These are phyloP conservation scores for Podocnemis expansa DNA, from an alignment of 2,113 vertebrate genomes.

Conservation along the genomic window DNA sequence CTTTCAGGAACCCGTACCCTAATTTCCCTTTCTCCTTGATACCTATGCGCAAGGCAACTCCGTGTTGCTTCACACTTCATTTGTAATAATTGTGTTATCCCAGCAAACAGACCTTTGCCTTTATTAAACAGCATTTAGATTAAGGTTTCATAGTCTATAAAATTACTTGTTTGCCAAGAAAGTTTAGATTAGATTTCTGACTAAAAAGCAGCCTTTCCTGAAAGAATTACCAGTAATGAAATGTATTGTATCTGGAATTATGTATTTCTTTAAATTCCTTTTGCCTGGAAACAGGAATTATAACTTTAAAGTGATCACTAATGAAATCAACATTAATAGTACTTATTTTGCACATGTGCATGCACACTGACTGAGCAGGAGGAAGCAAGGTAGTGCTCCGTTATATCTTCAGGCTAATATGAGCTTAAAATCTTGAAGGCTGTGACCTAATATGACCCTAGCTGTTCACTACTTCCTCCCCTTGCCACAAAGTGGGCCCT, in stretches of 20 bases:
- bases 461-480: background rate
- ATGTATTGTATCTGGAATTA: background rate
- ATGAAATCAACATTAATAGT: background rate
- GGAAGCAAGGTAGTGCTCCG: background rate
- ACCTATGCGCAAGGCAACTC: background rate
- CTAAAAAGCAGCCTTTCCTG: background rate
- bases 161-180: background rate
- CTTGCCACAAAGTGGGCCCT: background rate
- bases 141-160: background rate
- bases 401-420: background rate
- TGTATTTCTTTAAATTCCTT: conserved; percentile 3
- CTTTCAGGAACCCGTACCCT: background rate
- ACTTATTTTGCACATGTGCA: background rate
- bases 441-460: background rate
- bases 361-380: background rate
- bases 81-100: background rate
- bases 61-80: background rate
- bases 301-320: background rate
- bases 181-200: background rate
- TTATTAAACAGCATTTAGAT: conserved; percentile 6
- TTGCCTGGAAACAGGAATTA: background rate
- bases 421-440: background rate
- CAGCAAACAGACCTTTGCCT: background rate
- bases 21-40: background rate
- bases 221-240: background rate